phyloP scores from a whole-genome alignment of 1,140 invertebrate species.

The Orchesella cincta region DNA sequence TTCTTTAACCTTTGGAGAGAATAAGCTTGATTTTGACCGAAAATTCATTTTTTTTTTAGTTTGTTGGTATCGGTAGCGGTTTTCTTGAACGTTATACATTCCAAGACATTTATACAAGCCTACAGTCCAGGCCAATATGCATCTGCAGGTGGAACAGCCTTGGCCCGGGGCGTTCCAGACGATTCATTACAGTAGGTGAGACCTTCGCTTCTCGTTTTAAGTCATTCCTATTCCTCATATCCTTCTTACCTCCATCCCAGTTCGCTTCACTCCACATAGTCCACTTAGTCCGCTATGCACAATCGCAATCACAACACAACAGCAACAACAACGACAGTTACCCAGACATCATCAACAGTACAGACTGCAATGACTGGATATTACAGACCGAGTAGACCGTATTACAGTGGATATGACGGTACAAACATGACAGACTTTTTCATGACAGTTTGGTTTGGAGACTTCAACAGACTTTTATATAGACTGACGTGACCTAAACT shows the following conservation, averaged over 20 bases:
- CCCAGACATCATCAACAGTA: not conserved
- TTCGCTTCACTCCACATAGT: not conserved
- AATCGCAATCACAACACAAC: not conserved
- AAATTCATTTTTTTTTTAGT: not conserved
- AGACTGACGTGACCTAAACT: not conserved
- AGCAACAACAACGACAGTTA: not conserved
- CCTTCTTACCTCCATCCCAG: not conserved
- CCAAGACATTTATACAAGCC: not conserved
- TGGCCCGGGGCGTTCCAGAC: slow-evolving; percentile 21
- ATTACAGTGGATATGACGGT: not conserved
- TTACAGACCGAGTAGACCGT: slow-evolving; percentile 10
- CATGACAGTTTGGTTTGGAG: no score
- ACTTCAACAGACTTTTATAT: not conserved
- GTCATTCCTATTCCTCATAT: not conserved
- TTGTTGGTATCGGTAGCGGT: slow-evolving; percentile 4
- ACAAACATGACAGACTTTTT: not conserved
- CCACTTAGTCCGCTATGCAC: not conserved
- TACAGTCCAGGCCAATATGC: slow-evolving; percentile 22
- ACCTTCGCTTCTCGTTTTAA: not conserved
- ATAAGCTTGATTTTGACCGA: not conserved
- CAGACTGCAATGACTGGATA: slow-evolving; percentile 5
- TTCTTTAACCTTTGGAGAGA: not conserved
- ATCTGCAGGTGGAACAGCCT: slow-evolving; percentile 1
- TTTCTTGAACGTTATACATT: slow-evolving; percentile 14
- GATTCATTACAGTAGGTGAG: slow-evolving; percentile 29